Conservation (phyloP, 2,113 vertebrate species). For the Pelmatolapia mariae region DNA sequence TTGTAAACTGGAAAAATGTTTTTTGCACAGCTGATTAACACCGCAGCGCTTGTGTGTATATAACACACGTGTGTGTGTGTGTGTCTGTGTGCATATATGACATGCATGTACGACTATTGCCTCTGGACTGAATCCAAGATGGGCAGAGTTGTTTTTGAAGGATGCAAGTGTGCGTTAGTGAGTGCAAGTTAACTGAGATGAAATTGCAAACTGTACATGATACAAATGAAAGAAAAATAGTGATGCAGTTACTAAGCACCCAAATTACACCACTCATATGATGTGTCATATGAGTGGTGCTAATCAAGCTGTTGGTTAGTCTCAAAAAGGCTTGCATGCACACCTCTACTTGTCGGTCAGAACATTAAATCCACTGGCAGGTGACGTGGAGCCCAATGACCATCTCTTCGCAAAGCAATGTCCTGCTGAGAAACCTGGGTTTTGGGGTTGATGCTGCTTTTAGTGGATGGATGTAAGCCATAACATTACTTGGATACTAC, state of each 20-base stretch:
- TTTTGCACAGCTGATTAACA: neutral
- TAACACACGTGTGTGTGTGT: neutral
- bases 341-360: neutral
- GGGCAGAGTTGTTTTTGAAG: neutral
- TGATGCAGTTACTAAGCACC: neutral
- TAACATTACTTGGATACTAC: neutral
- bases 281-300: neutral
- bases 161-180: conserved; percentile 4
- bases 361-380: neutral
- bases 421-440: neutral
- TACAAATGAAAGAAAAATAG: neutral
- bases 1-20: neutral
- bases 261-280: neutral
- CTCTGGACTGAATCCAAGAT: neutral
- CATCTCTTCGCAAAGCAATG: neutral
- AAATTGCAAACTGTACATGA: neutral
- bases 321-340: neutral
- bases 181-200: conserved; percentile 2
- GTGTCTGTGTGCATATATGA: neutral
- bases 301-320: neutral
- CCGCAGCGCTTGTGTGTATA: neutral
- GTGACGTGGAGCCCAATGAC: neutral
- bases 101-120: neutral
- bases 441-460: neutral
- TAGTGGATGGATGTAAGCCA: neutral